These are phyloP conservation scores for Archegozetes longisetosus DNA, from an alignment of 1,140 invertebrate genomes.

Conservation along the genomic window DNA sequence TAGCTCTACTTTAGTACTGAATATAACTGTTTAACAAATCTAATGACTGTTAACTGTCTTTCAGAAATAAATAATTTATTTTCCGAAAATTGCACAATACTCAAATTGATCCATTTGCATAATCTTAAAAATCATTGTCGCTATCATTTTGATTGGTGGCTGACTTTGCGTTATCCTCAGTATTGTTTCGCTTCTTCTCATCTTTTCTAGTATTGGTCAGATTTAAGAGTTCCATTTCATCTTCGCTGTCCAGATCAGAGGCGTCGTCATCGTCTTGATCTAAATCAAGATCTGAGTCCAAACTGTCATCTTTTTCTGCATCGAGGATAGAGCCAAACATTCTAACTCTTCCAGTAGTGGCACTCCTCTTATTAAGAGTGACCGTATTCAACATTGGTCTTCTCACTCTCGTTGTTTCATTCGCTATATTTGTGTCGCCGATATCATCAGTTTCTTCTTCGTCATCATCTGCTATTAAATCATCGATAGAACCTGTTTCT, in stretches of 20 bases:
- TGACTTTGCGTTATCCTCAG: background rate
- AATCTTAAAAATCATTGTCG: background rate
- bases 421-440: background rate
- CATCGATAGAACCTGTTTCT: conserved; percentile 15
- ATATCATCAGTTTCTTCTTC: conserved; percentile 17
- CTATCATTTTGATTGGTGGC: background rate
- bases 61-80: too few species aligned
- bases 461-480: conserved; percentile 17
- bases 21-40: too few species aligned
- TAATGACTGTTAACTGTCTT: too few species aligned
- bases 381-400: conserved; percentile 2
- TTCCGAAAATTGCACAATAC: too few species aligned
- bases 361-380: conserved; percentile 4
- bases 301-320: conserved; percentile 26
- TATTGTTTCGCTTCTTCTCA: background rate
- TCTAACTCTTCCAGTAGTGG: conserved; percentile 18
- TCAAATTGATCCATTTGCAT: too few species aligned
- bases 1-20: too few species aligned
- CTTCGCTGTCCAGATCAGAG: background rate
- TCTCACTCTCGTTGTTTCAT: background rate
- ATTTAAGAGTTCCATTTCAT: background rate
- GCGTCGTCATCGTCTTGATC: conserved; percentile 26
- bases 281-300: conserved; percentile 35
- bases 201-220: background rate
- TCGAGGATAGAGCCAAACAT: conserved; percentile 39